Evolutionary conservation across 1,140 invertebrate genomes (phyloP).

Genomic region (Triops longicaudatus): DNA sequence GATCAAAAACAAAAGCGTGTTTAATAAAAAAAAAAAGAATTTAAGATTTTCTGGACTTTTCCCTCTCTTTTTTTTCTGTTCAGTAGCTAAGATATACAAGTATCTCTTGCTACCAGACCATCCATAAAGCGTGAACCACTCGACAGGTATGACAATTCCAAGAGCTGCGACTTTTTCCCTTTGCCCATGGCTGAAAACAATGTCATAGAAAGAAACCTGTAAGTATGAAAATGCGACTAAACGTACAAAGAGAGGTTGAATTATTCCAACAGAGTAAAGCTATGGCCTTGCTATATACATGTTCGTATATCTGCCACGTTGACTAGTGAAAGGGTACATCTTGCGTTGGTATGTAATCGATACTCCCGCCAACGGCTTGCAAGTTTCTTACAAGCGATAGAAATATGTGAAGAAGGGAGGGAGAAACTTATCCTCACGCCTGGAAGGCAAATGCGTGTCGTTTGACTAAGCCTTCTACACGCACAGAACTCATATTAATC

Average conservation of each 20-base stretch:
- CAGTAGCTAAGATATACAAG: background rate
- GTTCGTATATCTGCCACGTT: background rate
- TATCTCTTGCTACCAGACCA: background rate
- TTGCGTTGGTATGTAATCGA: slow-evolving; percentile 8
- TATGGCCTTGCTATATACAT: background rate
- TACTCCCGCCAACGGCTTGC: background rate
- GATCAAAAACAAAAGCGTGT: background rate
- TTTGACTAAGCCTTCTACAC: background rate
- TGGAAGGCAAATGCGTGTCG: background rate
- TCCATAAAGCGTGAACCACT: slow-evolving; percentile 15
- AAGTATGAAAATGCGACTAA: background rate
- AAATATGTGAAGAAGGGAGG: background rate
- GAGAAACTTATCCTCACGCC: background rate
- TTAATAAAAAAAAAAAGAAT: background rate
- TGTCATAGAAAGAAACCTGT: background rate
- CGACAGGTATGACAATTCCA: background rate
- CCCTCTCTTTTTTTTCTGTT: background rate
- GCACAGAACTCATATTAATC: background rate
- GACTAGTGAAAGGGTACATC: background rate
- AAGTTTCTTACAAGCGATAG: background rate
- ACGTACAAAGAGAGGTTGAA: background rate
- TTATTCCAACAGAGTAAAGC: background rate
- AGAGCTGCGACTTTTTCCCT: background rate
- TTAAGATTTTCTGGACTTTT: background rate
- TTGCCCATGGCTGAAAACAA: background rate